phyloP scores from a whole-genome alignment of 1,140 invertebrate species.

The Nomia melanderi region DNA sequence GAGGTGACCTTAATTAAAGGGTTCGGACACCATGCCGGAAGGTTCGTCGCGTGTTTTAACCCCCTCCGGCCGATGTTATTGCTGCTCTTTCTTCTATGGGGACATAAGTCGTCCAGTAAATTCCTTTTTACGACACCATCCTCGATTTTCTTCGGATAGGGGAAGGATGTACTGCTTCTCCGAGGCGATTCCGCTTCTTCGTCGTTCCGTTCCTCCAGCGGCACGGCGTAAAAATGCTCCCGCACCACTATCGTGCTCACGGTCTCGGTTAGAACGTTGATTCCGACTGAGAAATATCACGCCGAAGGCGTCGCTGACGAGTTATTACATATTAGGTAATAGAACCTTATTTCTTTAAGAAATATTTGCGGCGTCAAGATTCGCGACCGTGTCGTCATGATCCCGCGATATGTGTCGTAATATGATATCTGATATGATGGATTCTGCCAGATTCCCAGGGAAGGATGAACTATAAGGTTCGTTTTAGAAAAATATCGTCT shows the following conservation, averaged over 20 bases:
- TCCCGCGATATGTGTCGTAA: not conserved
- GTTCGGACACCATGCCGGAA: constrained; percentile 16
- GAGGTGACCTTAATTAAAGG: constrained; percentile 62
- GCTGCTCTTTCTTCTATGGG: constrained; percentile 35
- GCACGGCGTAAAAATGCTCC: constrained; percentile 11
- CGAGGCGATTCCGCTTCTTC: constrained; percentile 42
- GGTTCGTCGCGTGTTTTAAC: constrained; percentile 26
- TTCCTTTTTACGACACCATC: constrained; percentile 58
- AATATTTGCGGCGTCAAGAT: not conserved
- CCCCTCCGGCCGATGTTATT: constrained; percentile 40
- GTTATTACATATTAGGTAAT: constrained; percentile 34
- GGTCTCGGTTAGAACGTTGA: not conserved
- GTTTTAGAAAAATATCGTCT: too few relatives aligned
- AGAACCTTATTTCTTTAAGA: constrained; percentile 14
- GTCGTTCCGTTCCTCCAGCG: not conserved
- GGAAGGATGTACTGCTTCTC: constrained; percentile 47
- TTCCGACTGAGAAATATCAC: not conserved
- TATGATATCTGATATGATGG: too few relatives aligned
- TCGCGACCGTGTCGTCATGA: not conserved
- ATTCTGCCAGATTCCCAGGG: too few relatives aligned
- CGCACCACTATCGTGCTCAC: not conserved
- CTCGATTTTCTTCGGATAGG: constrained; percentile 54
- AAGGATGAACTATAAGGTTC: too few relatives aligned
- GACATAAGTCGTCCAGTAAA: constrained; percentile 59
- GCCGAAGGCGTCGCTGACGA: constrained; percentile 5